Conservation (phyloP, 2,888 invertebrate species). For the Noctua janthe region DNA sequence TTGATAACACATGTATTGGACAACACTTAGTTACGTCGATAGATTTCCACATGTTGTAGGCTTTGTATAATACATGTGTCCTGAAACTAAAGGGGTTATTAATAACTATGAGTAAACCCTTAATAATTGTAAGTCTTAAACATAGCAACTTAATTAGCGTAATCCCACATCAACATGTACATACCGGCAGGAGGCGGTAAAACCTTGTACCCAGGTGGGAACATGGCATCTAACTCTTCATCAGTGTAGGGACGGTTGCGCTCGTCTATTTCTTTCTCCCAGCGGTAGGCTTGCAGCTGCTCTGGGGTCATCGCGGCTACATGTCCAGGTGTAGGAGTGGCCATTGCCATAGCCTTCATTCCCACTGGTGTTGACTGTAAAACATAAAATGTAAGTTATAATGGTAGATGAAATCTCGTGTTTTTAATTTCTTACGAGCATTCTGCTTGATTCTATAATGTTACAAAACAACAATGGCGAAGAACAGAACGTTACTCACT, state of each 20-base stretch:
- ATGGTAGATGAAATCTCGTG: neutral
- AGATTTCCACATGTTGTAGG: conserved; percentile 76
- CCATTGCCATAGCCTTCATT: conserved; percentile 99
- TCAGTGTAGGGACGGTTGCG: conserved; percentile 98
- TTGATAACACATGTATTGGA: conserved; percentile 82
- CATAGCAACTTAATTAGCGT: conserved; percentile 56
- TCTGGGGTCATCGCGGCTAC: conserved; percentile 99
- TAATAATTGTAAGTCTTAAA: conserved; percentile 58
- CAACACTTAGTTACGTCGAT: conserved; percentile 71
- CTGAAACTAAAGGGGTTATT: conserved; percentile 88
- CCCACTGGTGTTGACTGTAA: conserved; percentile 95
- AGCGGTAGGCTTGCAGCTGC: conserved; percentile 98
- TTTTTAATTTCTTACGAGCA: neutral
- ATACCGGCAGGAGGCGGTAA: conserved; percentile 97
- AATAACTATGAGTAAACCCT: conserved; percentile 84
- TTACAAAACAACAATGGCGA: neutral
- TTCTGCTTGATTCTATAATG: conserved; percentile 1
- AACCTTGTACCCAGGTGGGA: conserved; percentile 99
- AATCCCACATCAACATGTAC: conserved; percentile 69
- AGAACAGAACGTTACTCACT: conserved; percentile 80
- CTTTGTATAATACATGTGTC: conserved; percentile 87
- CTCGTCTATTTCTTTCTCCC: conserved; percentile 99
- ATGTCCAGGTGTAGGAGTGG: conserved; percentile 99
- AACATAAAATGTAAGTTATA: conserved; percentile 17
- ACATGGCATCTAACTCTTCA: conserved; percentile 99